phyloP scores from a whole-genome alignment of 2,888 invertebrate species.

The Archips crataeganus region DNA sequence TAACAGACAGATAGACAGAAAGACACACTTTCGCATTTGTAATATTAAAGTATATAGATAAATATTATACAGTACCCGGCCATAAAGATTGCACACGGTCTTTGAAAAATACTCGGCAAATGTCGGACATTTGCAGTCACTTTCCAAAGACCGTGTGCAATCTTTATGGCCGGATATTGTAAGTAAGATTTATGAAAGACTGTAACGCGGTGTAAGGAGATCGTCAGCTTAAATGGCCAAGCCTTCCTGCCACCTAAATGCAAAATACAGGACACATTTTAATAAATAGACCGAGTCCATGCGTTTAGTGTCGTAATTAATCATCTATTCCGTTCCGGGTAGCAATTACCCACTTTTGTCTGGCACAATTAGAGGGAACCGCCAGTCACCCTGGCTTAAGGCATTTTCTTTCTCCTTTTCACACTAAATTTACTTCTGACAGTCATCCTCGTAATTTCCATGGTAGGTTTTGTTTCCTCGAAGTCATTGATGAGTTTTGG shows the following conservation, averaged over 20 bases:
- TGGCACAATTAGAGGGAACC: conserved; percentile 4
- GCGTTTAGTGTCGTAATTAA: conserved; percentile 6
- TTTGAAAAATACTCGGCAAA: too few relatives aligned
- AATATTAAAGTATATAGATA: too few relatives aligned
- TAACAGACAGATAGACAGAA: too few relatives aligned
- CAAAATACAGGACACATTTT: conserved; percentile 1
- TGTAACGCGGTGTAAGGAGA: not conserved
- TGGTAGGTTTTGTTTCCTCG: conserved; percentile 2
- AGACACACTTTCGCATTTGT: too few relatives aligned
- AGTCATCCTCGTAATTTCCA: conserved; percentile 15
- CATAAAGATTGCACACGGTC: too few relatives aligned
- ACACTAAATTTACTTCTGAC: conserved; percentile 15
- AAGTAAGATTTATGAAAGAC: not conserved
- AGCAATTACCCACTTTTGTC: conserved; percentile 23
- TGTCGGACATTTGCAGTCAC: too few relatives aligned
- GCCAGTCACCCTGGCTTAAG: conserved; percentile 16
- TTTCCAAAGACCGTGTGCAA: too few relatives aligned
- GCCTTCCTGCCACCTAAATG: not conserved
- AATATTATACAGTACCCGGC: too few relatives aligned
- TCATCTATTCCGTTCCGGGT: conserved; percentile 13
- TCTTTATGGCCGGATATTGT: too few relatives aligned
- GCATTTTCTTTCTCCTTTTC: conserved; percentile 17
- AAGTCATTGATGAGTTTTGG: not conserved
- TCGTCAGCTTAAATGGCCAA: conserved; percentile 1
- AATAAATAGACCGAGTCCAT: not conserved